Conservation (phyloP, 2,113 vertebrate genomes). For the Seriola rivoliana region DNA sequence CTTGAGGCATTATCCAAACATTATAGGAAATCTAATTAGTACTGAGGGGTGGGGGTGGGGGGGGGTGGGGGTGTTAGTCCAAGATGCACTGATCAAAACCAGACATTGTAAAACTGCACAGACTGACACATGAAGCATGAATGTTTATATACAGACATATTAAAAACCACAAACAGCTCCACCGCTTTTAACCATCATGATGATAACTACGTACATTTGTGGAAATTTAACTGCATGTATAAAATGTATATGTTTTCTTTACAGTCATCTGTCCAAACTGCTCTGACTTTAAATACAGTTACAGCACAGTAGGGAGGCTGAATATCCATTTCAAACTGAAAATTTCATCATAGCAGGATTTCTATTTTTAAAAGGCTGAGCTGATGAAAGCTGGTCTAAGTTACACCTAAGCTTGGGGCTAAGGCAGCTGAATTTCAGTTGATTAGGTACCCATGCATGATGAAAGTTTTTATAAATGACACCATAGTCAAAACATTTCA, state of each 20-base stretch:
- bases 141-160: slow-evolving; percentile 23
- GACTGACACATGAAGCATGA: slow-evolving; percentile 33
- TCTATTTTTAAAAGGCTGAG: slow-evolving; percentile 73
- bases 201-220: slow-evolving; percentile 38
- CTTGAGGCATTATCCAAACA: slow-evolving; percentile 77
- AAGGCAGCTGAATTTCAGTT: slow-evolving; percentile 76
- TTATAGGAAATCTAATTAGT: slow-evolving; percentile 80
- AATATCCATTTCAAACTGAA: slow-evolving; percentile 71
- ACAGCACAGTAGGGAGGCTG: slow-evolving; percentile 46
- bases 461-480: slow-evolving; percentile 78
- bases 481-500: slow-evolving; percentile 78
- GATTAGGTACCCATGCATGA: slow-evolving; percentile 75
- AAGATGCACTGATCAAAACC: slow-evolving; percentile 70
- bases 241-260: slow-evolving; percentile 28
- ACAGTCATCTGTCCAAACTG: background rate
- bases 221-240: background rate
- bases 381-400: slow-evolving; percentile 76
- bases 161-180: slow-evolving; percentile 27
- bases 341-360: slow-evolving; percentile 64
- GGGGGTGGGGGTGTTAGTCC: slow-evolving; percentile 25
- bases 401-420: slow-evolving; percentile 67
- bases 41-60: slow-evolving; percentile 22
- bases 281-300: slow-evolving; percentile 34
- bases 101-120: slow-evolving; percentile 53
- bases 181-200: slow-evolving; percentile 23